Base-by-base conservation (phyloP, 2,888 invertebrate genomes). In the Smittia sp. region DNA sequence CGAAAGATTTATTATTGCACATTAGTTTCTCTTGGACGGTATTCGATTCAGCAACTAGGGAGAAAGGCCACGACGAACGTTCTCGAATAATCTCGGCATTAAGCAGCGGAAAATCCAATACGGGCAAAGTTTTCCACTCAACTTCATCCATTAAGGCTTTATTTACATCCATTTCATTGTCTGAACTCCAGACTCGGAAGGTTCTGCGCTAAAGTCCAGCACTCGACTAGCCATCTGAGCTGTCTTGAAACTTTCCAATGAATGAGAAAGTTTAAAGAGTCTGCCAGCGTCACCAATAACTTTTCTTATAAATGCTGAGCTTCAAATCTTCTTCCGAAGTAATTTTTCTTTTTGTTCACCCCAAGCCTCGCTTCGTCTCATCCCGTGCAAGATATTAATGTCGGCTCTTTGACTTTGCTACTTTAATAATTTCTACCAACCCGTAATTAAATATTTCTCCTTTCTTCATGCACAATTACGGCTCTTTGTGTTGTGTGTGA, bases 401-500 rank as follows among this genome's bases (percentile, higher is more conserved):
- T 22, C 24, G 11, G 6, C 24, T 3, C 24, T 58, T 58, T 58
- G 58, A 58, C 58, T 58, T 58, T 22, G 18, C 32, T 38, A 11
- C 32, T 18, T 39, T 18, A 66, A 66, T 11, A 66, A n/a, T 39
- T 27, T n/a, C 66, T 11, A 27, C 32, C 13, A 20, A 66, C 15
- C 38, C 38, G 38, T 66, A 66, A 66, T 66, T 66, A 66, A 66
- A 66, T 66, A 38, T 66, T 1, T 20, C n/a, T 11, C 15, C 18
- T 66, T 20, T 15, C 41, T 68, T 41, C 22, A 25, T 68, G 68
- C 68, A 52, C 11, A 24, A 22, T 66, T 22, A 68, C 25, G 25
- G 27, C 54, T 63, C 22, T 52, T 69, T 69, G 9, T 69, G 69
- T 69, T 69, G 52, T 39, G 41, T 39, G 38, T 41, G 11, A 46